Base-by-base conservation (phyloP, 2,797 vertebrate species). In the Agapornis canus region DNA sequence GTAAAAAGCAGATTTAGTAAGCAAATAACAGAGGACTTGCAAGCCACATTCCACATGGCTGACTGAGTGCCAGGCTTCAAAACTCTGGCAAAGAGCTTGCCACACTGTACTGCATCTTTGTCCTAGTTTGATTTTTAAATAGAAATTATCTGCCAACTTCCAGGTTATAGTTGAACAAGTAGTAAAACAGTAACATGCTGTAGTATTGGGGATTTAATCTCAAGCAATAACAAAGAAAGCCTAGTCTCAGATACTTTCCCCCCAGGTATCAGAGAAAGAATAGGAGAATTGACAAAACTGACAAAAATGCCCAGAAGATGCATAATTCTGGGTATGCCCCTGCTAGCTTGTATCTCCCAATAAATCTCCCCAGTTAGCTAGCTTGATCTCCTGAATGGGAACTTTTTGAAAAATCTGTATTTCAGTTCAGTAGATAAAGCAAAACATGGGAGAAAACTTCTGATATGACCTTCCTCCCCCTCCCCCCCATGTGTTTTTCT, bases 1-100 rank as follows among this genome's bases (percentile, higher is more conserved):
- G 59, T 77, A 77, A 84, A 93, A 92, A 68, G 9, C 35, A 89
- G 45, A 10, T 91, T 89, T 89, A 72, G 35, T 16, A 71, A 82
- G 52, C 57, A 86, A 71, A 32, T 57, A 75, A 32, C 35, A 63
- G 75, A 43, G 40, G 23, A 73, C 32, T 80, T 87, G 48, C 21
- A 92, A 83, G n/a, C 49, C 57, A 48, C 57, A 57, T 78, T 94
- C 89, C 79, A 35, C 40, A 47, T 40, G 60, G 64, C 45, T 94
- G 86, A 63, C 13, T 69, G 60, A 63, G 23, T 77, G 60, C 68
- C 91, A 89, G 82, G 37, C 76, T 79, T 82, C 4, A n/a, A 86
- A 93, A 65, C 63, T 77, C 76, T 89, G 79, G n/a, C 59, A 87
- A 61, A 86, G 73, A 65, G 35, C 18, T 93, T 78, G 81, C 66